Evolutionary conservation across 2,888 invertebrate genomes (phyloP), one percentile per base, ranked within the genome.

Genomic region (Clepsis dumicolana): DNA sequence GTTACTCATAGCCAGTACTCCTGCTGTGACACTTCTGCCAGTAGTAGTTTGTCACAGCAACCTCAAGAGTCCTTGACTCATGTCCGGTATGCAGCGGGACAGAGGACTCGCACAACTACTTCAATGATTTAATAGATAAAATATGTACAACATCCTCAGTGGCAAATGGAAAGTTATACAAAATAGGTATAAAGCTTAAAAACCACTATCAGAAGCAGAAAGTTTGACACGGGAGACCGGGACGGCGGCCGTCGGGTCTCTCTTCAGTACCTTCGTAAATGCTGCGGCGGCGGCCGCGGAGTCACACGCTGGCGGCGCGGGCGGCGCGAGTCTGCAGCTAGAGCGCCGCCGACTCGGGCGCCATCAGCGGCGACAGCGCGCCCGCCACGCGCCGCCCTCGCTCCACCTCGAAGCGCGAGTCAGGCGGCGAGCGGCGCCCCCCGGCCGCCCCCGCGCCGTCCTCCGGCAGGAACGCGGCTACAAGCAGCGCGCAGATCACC

Each of bases 401-500:
- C 91, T 97, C 97, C 83, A 97, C 94, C 89, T 97, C 97, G 86
- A 97, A 97, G 83, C 96, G 96, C 80, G 97, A 95, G 86, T 97
- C 97, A 78, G 96, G 90, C 69, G 97, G 95, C 77, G 95, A 64
- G 59, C 87, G 83, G 65, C 90, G 83, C 80, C 73, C 90, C 77
- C 73, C 90, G 76, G 70, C 93, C 91, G 69, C 91, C 87, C 72
- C 77, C 5, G 86, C 72, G 27, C 83, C 82, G 66, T 95, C 95
- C 84, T 97, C 97, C 27, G 97, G 97, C 90, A 98, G 96, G 93
- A 97, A 98, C 57, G 97, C 96, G 62, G 98, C 97, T 80, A 99
- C 98, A 79, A 99, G 94, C 79, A 99, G 95, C 71, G 99, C 99
- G 88, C 98, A 96, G 80, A 99, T 96, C 76, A 99, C 99, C 90